Base-by-base conservation (phyloP, 2,888 invertebrate genomes). In the Exocentrus adspersus region DNA sequence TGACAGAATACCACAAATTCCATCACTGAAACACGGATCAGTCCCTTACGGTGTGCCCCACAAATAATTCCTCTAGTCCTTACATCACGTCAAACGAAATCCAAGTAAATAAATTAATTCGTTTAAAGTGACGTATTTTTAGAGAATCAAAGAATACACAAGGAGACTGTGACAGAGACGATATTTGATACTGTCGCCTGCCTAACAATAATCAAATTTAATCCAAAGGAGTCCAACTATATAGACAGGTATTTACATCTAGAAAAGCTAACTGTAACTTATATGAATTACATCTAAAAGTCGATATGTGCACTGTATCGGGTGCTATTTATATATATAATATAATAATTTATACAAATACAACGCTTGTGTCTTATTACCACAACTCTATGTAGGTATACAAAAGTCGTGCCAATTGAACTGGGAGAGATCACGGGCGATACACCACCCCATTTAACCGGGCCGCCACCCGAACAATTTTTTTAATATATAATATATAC, bases 1-100 rank as follows among this genome's bases (percentile, higher is more conserved):
- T 76, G 80, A 81, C 80, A 81, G 80, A 82, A 80, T 78, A 75
- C 73, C 79, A 78, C 80, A 72, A 81, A 79, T 82, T 81, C 82
- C 82, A 81, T 81, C 81, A 82, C 81, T 80, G 80, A 78, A 74
- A 70, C 73, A 71, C 68, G 65, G 70, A 71, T 75, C 75, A 75
- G 73, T 75, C 71, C 69, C 70, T 64, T 66, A 60, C 56, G 62
- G 64, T 65, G 70, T 70, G 66, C 72, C 70, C 70, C 64, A 51
- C 45, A 43, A 16, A 53, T 45, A 45, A 37, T 37, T 14, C 14
- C 37, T 37, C 12, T 14, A 37, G 37, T 5, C 14, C 14, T n/a
- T 37, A 37, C 37, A 14, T 12, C 37, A 37, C n/a, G n/a, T n/a
- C 37, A 37, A 37, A 37, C 37, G 14, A 37, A 37, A 37, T 37